phyloP scores from a whole-genome alignment of 1,140 invertebrate species.

The Procambarus virginalis region DNA sequence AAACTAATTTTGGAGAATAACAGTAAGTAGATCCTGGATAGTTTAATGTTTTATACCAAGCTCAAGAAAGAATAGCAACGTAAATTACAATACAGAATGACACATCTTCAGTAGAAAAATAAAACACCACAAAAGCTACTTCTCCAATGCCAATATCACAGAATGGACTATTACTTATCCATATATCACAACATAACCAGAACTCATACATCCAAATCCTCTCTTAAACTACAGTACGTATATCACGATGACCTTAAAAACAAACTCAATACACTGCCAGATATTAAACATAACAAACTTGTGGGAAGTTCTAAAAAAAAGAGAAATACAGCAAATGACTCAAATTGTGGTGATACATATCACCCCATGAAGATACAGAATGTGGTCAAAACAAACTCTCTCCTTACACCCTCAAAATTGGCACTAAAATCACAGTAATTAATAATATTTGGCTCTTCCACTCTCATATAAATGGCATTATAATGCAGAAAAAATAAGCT shows the following conservation, averaged over 20 bases:
- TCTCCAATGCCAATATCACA: constrained; percentile 21
- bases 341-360: background rate
- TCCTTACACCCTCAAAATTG: background rate
- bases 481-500: background rate
- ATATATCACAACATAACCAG: constrained; percentile 28
- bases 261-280: background rate
- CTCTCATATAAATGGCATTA: background rate
- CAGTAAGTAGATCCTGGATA: background rate
- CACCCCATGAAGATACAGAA: background rate
- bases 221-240: background rate
- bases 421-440: background rate
- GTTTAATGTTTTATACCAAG: background rate
- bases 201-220: background rate
- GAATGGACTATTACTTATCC: constrained; percentile 14
- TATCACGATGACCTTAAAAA: background rate
- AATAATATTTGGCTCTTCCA: background rate
- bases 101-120: background rate
- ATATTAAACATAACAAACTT: background rate
- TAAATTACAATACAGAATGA: background rate
- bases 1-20: background rate
- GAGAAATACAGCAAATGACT: background rate
- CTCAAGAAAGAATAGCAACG: background rate
- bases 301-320: background rate
- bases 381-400: background rate
- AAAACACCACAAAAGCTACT: background rate